A percentile compares a stretch with the other conserved stretches of the same genome.
Evolutionary conservation across 2,113 vertebrate species (phyloP).

Genomic region (Nycticryphes semicollaris): DNA sequence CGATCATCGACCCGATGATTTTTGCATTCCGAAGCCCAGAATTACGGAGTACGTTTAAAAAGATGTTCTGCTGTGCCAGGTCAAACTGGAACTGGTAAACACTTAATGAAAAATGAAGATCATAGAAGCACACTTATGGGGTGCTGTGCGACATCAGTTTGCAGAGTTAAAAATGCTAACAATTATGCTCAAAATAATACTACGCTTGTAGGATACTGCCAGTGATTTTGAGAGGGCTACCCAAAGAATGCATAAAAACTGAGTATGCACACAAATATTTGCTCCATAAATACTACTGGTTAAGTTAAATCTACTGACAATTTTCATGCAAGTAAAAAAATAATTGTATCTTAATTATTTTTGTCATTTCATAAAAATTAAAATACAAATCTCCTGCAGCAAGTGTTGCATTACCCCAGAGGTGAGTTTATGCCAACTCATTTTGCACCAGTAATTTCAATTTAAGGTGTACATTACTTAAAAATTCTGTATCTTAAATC

Average conservation of each 20-base stretch:
- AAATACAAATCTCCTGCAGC: not conserved
- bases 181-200: not conserved
- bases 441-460: not conserved
- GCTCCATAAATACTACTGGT: not conserved
- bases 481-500: not conserved
- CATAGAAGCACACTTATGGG: not conserved
- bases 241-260: not conserved
- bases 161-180: not conserved
- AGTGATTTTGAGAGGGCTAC: not conserved
- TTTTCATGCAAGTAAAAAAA: not conserved
- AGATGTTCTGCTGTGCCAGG: slow-evolving; percentile 79
- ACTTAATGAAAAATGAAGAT: not conserved
- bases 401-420: not conserved
- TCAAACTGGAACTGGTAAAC: slow-evolving; percentile 16
- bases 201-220: not conserved
- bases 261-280: not conserved
- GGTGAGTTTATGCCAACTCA: not conserved
- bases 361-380: not conserved
- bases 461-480: not conserved
- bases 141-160: not conserved
- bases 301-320: not conserved
- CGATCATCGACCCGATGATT: slow-evolving; percentile 90
- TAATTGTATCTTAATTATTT: not conserved
- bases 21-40: slow-evolving; percentile 92
- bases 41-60: slow-evolving; percentile 84